Evolutionary conservation across 2,797 vertebrate species (phyloP), one percentile per base, ranked within the genome.

Genomic region (Hapalemur alaotrensis): DNA sequence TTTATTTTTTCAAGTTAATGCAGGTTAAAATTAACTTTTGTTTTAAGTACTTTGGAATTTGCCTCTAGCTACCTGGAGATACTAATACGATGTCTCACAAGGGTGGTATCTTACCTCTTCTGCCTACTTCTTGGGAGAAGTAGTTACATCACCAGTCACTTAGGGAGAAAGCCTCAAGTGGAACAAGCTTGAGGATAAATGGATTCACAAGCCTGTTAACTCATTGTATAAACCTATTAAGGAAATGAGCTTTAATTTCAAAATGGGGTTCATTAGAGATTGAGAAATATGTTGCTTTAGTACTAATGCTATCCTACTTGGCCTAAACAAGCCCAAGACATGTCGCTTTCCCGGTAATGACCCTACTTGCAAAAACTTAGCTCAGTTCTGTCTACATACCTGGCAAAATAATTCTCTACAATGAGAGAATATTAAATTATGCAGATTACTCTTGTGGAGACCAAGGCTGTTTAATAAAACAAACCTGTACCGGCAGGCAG

Each of bases 241-340:
- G 96, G 94, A 97, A 97, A 97, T 94, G 72, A 97, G 94, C 89
- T 95, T 97, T 97, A 97, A 97, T 96, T 97, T 93, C 6, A 2
- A 95, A 93, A 97, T 84, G 75, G 52, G 80, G 30, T 87, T 97
- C 80, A 94, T 94, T 78, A 96, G 61, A 86, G 83, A 96, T 92
- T 96, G 94, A 91, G 89, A 97, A 96, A 96, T 80, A 82, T 2
- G 79, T 76, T 95, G 46, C 72, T 95, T 96, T 61, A 95, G 76
- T 80, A 93, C 59, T 67, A 94, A 96, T 0, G 7, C 85, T 78
- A 92, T 30, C 30, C 15, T 59, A 35, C 57, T 13, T 73, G 63
- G 91, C 67, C 95, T 86, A 46, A 95, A 97, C 97, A 97, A 93
- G 96, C 38, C 93, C 95, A 63, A 90, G 96, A 84, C 96, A 92